Evolutionary conservation across 2,113 vertebrate genomes (phyloP).

Genomic region (Meriones unguiculatus): DNA sequence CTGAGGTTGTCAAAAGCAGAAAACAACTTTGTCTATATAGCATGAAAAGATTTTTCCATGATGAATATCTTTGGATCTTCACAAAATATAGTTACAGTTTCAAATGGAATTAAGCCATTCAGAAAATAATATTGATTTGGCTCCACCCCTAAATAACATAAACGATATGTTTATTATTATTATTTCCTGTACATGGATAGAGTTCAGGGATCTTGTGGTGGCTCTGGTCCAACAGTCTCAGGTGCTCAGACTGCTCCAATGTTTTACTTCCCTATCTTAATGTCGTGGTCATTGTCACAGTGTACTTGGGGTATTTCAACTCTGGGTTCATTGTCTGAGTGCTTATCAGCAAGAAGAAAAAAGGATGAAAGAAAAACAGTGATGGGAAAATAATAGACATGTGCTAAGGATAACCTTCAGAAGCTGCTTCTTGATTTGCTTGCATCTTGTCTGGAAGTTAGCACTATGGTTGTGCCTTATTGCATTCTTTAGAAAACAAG

Average conservation of each 20-base stretch:
- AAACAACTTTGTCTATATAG: not conserved
- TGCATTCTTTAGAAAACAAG: not conserved
- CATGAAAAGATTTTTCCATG: not conserved
- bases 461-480: not conserved
- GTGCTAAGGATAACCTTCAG: not conserved
- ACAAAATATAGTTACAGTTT: not conserved
- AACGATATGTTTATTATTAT: constrained; percentile 25
- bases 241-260: not conserved
- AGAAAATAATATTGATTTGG: not conserved
- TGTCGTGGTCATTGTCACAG: not conserved
- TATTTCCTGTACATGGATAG: not conserved
- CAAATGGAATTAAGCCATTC: not conserved
- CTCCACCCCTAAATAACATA: not conserved
- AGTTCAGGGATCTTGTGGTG: not conserved
- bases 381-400: not conserved
- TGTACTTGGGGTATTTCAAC: not conserved
- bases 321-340: not conserved
- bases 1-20: not conserved
- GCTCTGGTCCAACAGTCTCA: not conserved
- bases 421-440: not conserved
- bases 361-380: not conserved
- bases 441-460: constrained; percentile 35
- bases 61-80: not conserved
- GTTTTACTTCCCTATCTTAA: not conserved
- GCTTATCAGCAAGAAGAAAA: not conserved